These are phyloP conservation scores for Chelon auratus DNA, from an alignment of 2,797 vertebrate genomes.

Conservation along the genomic window DNA sequence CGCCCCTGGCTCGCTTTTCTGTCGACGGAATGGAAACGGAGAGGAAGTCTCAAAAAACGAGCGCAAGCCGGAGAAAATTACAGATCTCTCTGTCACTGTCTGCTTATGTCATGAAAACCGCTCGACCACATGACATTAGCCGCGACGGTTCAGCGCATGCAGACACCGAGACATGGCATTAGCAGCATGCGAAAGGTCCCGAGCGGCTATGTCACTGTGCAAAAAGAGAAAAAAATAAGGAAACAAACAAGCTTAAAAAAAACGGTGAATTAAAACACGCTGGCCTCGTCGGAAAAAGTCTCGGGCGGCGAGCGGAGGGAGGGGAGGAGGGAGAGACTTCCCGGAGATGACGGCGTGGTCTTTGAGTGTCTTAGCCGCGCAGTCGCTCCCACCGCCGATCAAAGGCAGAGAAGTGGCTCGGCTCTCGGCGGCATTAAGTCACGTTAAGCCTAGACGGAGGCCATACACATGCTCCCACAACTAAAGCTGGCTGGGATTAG, in stretches of 20 bases:
- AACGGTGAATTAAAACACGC: constrained; percentile 18
- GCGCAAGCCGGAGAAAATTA: constrained; percentile 72
- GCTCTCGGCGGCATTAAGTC: constrained; percentile 75
- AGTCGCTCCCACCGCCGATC: constrained; percentile 70
- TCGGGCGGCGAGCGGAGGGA: constrained; percentile 2
- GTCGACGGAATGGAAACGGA: constrained; percentile 67
- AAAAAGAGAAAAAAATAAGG: not conserved
- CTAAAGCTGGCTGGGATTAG: constrained; percentile 79
- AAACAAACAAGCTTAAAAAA: constrained; percentile 29
- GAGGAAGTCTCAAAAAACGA: constrained; percentile 52
- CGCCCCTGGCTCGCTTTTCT: constrained; percentile 65
- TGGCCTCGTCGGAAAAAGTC: constrained; percentile 16
- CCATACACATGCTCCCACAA: constrained; percentile 73
- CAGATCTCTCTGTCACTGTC: constrained; percentile 71
- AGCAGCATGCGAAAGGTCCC: constrained; percentile 49
- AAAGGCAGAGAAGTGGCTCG: constrained; percentile 76
- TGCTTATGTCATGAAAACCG: constrained; percentile 75
- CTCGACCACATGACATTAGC: constrained; percentile 64
- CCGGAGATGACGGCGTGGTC: constrained; percentile 61
- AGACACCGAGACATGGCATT: constrained; percentile 62
- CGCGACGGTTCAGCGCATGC: constrained; percentile 33
- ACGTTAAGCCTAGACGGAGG: constrained; percentile 76
- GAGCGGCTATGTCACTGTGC: constrained; percentile 25
- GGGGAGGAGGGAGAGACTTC: constrained; percentile 35
- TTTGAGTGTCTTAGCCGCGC: constrained; percentile 63